Percentiles rank a stretch among this genome's conserved stretches.
phyloP scores from a whole-genome alignment of 2,797 vertebrate genomes.

The Nyctibius grandis region DNA sequence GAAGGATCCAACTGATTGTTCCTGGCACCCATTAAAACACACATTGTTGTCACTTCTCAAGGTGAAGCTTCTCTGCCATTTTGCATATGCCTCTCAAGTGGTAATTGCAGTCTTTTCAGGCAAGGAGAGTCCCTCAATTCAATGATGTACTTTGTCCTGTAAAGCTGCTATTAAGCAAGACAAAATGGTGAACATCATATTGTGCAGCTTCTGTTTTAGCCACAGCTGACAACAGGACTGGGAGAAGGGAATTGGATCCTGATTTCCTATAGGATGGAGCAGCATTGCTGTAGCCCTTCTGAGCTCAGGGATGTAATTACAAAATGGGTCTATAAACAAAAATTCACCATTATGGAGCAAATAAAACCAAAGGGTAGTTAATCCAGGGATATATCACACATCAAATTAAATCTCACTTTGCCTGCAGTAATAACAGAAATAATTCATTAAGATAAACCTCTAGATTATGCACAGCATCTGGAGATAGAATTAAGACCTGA shows the following conservation, averaged over 20 bases:
- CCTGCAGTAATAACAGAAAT: constrained; percentile 70
- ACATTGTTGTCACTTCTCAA: background rate
- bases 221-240: constrained; percentile 37
- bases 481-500: constrained; percentile 66
- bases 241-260: constrained; percentile 53
- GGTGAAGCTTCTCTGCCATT: background rate
- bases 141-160: background rate
- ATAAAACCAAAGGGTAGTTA: constrained; percentile 67
- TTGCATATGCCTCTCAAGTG: background rate
- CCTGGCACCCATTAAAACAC: background rate
- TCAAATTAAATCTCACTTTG: constrained; percentile 69
- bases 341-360: constrained; percentile 62
- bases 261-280: constrained; percentile 26
- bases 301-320: constrained; percentile 61
- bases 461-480: constrained; percentile 68
- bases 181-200: constrained; percentile 32
- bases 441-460: constrained; percentile 71
- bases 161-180: constrained; percentile 13
- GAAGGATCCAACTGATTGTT: background rate
- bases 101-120: background rate
- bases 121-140: background rate
- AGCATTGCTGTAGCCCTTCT: background rate
- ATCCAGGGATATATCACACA: constrained; percentile 69
- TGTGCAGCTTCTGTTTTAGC: constrained; percentile 41
- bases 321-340: constrained; percentile 67